Conservation (phyloP, 2,888 invertebrate species). For the Perizoma flavofasciatum region DNA sequence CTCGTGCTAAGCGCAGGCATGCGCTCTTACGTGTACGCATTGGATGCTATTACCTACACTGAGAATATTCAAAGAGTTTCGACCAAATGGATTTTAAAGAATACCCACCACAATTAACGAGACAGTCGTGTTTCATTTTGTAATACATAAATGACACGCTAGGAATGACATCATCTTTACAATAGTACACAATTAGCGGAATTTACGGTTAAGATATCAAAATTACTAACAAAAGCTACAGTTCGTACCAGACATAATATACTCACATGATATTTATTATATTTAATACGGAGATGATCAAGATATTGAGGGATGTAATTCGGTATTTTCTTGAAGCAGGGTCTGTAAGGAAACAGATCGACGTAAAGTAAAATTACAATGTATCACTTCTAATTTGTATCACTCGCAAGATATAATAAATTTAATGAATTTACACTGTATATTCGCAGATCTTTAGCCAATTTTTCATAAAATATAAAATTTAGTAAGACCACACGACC, state of each 20-base stretch:
- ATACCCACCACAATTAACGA: too few species aligned
- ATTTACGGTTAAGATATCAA: too few species aligned
- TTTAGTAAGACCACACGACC: conserved; percentile 51
- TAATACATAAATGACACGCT: too few species aligned
- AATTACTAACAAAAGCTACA: too few species aligned
- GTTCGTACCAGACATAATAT: conserved; percentile 17
- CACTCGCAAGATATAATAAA: neutral
- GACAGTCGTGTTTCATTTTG: too few species aligned
- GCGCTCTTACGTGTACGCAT: conserved; percentile 18
- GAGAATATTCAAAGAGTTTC: too few species aligned
- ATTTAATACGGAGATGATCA: conserved; percentile 47
- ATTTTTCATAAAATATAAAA: neutral
- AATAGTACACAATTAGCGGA: too few species aligned
- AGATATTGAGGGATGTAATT: conserved; percentile 59
- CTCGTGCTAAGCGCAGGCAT: conserved; percentile 15
- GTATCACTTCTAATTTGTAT: neutral
- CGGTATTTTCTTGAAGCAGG: conserved; percentile 58
- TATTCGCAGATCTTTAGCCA: neutral
- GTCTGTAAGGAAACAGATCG: conserved; percentile 64
- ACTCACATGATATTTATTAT: conserved; percentile 65
- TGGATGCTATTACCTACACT: too few species aligned
- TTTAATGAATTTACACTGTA: neutral
- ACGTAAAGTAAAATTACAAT: conserved; percentile 1
- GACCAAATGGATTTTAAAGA: too few species aligned
- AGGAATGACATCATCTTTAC: too few species aligned